Evolutionary conservation across 2,113 vertebrate genomes (phyloP).

Genomic region (Pelecanoides urinatrix): DNA sequence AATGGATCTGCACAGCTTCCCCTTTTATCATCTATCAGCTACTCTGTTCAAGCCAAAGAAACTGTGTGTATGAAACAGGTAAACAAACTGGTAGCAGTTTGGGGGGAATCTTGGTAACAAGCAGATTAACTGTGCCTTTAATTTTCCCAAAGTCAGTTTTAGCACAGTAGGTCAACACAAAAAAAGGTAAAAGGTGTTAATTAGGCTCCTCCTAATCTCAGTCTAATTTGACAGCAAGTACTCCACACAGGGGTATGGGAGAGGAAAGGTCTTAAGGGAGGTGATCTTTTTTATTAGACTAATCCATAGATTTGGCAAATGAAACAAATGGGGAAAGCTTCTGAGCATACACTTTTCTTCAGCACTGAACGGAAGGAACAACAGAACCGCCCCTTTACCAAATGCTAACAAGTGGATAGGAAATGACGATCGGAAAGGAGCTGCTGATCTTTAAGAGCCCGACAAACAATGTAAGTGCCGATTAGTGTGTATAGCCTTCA

Average conservation of each 20-base stretch:
- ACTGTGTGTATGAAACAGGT: accelerated
- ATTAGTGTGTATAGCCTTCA: not conserved
- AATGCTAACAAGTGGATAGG: not conserved
- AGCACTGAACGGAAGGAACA: not conserved
- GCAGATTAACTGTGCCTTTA: not conserved
- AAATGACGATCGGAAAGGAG: not conserved
- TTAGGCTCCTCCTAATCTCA: not conserved
- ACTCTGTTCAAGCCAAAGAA: not conserved
- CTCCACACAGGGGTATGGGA: not conserved
- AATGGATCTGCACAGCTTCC: not conserved
- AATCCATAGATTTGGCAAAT: not conserved
- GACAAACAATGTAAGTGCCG: not conserved
- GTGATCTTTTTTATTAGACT: not conserved
- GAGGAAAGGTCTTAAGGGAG: not conserved
- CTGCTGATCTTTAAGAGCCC: not conserved
- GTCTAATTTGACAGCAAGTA: not conserved
- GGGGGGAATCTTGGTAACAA: not conserved
- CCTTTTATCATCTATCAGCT: not conserved
- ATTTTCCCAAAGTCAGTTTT: not conserved
- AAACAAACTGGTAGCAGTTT: not conserved
- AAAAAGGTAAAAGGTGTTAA: not conserved
- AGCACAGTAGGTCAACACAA: not conserved
- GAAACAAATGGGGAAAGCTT: not conserved
- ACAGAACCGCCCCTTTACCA: not conserved
- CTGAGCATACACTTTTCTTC: not conserved